Evolutionary conservation across 2,113 vertebrate genomes (phyloP), one percentile per base, ranked within the genome.

Genomic region (Elanus axillaris): DNA sequence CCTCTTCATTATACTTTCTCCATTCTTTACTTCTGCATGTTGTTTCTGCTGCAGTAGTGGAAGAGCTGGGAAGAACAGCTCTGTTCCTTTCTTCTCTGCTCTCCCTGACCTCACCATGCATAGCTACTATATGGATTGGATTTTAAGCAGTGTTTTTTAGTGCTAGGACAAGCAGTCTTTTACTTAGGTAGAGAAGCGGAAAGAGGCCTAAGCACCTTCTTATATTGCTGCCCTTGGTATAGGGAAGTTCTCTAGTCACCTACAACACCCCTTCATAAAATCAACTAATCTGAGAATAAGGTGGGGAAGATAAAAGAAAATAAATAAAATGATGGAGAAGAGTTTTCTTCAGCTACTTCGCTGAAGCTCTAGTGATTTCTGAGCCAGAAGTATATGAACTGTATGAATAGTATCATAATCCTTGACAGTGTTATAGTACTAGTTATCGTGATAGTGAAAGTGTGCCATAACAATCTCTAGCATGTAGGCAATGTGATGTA

Each of bases 381-480:
- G 15, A 67, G 36, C 42, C 29, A 34, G 43, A 67, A 60, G 32
- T 55, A 18, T 34, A 48, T 42, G n/a, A 79, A 38, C 73, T 78
- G 5, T 31, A 55, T 34, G 17, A 82, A 47, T 13, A 58, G 22
- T 36, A 22, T 50, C 5, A 5, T 78, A 52, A 47, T 40, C 16
- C 52, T 58, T 53, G 38, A 42, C 31, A 69, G 27, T 6, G 11
- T 79, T 74, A 27, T 5, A 53, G 21, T 56, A 42, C 29, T 72
- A 38, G 23, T n/a, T 76, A 20, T 0, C 0, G 1, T 0, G 1
- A 15, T 34, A 43, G 50, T 48, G 50, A 59, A 69, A 59, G 48
- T 15, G 8, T 64, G 56, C 67, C 9, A 1, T 60, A 42, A n/a
- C 34, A 38, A 74, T 43, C 25, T 86, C n/a, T 50, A 36, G 25